These are phyloP conservation scores for Adrianichthys oophorus DNA, from an alignment of 2,797 vertebrate genomes.

Conservation along the genomic window DNA sequence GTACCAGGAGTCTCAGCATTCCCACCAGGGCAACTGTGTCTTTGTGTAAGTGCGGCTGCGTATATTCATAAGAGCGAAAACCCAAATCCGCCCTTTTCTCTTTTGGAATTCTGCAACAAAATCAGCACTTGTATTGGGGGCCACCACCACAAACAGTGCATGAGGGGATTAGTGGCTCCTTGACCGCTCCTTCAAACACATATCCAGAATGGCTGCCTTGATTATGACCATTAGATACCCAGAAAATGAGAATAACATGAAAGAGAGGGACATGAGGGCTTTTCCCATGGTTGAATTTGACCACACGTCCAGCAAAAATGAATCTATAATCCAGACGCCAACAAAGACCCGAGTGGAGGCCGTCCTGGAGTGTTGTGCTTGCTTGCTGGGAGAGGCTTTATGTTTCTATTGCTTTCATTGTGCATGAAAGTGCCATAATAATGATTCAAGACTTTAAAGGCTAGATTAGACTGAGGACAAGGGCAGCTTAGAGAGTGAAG, in stretches of 20 bases:
- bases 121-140: constrained; percentile 68
- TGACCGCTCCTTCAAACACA: constrained; percentile 74
- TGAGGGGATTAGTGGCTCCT: constrained; percentile 81
- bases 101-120: constrained; percentile 61
- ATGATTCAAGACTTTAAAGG: constrained; percentile 74
- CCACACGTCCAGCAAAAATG: constrained; percentile 75
- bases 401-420: constrained; percentile 70
- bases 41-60: constrained; percentile 39
- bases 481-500: constrained; percentile 69
- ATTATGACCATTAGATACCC: constrained; percentile 83
- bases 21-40: constrained; percentile 38
- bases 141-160: constrained; percentile 74
- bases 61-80: constrained; percentile 51
- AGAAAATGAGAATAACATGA: constrained; percentile 75
- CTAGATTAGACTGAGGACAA: constrained; percentile 70
- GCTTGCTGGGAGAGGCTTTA: constrained; percentile 69
- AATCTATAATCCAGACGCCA: constrained; percentile 70
- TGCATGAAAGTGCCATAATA: constrained; percentile 67
- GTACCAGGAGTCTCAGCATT: constrained; percentile 45
- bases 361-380: constrained; percentile 69
- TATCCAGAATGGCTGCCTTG: constrained; percentile 75
- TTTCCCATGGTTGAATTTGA: constrained; percentile 66
- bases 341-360: constrained; percentile 64
- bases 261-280: constrained; percentile 53
- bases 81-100: constrained; percentile 43